phyloP scores from a whole-genome alignment of 2,888 invertebrate species.

The Chrysolina haemoptera region DNA sequence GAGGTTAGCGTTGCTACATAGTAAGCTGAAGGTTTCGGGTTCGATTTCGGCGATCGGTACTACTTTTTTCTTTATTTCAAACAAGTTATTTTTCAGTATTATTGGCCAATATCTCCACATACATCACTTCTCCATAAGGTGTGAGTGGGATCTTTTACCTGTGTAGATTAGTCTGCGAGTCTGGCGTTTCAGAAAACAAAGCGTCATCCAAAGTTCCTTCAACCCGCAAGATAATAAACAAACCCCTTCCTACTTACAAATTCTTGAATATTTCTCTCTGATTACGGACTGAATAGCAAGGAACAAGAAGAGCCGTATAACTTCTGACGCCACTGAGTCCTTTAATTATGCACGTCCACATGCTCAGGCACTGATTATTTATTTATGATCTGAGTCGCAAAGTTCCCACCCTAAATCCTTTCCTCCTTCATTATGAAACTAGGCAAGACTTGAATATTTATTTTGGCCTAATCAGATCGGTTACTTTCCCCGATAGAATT shows the following conservation, averaged over 20 bases:
- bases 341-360: slow-evolving; percentile 60
- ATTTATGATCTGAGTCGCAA: slow-evolving; percentile 58
- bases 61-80: no score
- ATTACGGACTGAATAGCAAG: slow-evolving; percentile 34
- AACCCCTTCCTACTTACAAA: slow-evolving; percentile 34
- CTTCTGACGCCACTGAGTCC: slow-evolving; percentile 45
- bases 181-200: slow-evolving; percentile 1
- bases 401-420: slow-evolving; percentile 55
- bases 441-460: slow-evolving; percentile 50
- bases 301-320: slow-evolving; percentile 27
- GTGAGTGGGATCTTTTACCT: no score
- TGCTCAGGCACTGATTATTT: slow-evolving; percentile 56
- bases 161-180: no score
- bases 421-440: slow-evolving; percentile 51
- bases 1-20: no score
- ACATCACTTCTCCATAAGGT: no score
- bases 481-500: slow-evolving; percentile 17
- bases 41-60: no score
- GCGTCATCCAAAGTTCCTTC: slow-evolving; percentile 33
- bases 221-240: slow-evolving; percentile 32
- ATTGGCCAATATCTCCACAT: no score
- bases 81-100: no score
- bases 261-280: slow-evolving; percentile 38
- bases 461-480: slow-evolving; percentile 44
- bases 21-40: no score